phyloP scores from a whole-genome alignment of 2,797 vertebrate genomes.

The Stomatorhinus walkeri region DNA sequence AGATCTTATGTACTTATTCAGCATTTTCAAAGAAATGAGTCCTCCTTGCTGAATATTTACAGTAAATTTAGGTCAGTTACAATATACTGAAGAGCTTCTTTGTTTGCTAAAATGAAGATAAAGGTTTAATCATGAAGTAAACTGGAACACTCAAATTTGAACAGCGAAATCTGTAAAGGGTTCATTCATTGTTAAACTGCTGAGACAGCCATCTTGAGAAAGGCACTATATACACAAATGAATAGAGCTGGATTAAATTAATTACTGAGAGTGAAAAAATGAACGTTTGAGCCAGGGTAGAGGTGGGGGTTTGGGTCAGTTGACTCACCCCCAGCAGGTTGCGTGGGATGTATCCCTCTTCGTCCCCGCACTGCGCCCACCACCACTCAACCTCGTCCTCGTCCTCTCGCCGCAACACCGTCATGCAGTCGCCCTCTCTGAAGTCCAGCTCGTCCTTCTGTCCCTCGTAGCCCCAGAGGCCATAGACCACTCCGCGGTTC shows the following conservation, averaged over 20 bases:
- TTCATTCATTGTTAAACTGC: not conserved
- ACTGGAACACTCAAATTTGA: not conserved
- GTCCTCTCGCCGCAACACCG: slow-evolving; percentile 76
- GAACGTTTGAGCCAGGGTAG: not conserved
- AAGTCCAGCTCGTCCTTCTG: slow-evolving; percentile 80
- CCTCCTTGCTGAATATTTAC: not conserved
- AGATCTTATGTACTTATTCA: not conserved
- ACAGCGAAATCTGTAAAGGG: not conserved
- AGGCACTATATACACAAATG: not conserved
- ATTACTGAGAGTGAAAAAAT: not conserved
- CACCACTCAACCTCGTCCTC: slow-evolving; percentile 92
- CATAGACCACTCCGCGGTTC: slow-evolving; percentile 92
- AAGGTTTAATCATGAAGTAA: not conserved
- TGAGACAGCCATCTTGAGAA: not conserved
- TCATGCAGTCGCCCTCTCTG: slow-evolving; percentile 90
- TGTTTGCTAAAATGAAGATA: not conserved
- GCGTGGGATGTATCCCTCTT: slow-evolving; percentile 82
- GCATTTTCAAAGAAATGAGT: not conserved
- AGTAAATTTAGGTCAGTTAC: not conserved
- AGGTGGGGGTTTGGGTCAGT: not conserved
- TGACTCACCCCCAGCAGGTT: slow-evolving; percentile 86
- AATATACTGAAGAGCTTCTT: not conserved
- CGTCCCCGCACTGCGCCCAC: slow-evolving; percentile 79
- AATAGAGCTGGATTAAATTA: not conserved
- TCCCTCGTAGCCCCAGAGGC: slow-evolving; percentile 80